phyloP scores from a whole-genome alignment of 1,140 invertebrate species.

The Elymnias hypermnestra region DNA sequence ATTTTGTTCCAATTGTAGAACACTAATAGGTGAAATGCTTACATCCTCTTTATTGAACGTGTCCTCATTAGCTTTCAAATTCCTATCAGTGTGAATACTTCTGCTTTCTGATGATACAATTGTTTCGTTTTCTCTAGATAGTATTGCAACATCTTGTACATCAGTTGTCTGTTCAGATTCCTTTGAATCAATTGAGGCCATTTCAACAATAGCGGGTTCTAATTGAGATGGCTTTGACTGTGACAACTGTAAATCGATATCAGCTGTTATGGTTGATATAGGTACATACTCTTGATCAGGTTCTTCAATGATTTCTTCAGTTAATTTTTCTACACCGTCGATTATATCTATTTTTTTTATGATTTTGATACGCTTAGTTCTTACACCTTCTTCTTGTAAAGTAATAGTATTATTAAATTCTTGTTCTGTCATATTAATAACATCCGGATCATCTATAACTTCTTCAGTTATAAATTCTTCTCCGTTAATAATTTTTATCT shows the following conservation, averaged over 20 bases:
- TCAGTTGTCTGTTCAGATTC: too few species aligned
- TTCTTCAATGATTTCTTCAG: conserved; percentile 82
- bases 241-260: conserved; percentile 5
- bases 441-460: conserved; percentile 87
- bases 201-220: not conserved
- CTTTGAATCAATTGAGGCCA: too few species aligned
- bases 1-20: too few species aligned
- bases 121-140: not conserved
- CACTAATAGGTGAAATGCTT: too few species aligned
- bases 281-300: conserved; percentile 74
- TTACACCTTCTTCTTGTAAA: conserved; percentile 42
- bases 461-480: conserved; percentile 89
- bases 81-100: too few species aligned
- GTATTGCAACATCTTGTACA: not conserved
- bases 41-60: too few species aligned
- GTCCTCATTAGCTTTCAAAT: too few species aligned
- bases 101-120: not conserved
- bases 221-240: conserved; percentile 2
- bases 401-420: conserved; percentile 53
- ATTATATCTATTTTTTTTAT: conserved; percentile 83
- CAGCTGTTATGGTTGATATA: conserved; percentile 9
- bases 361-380: conserved; percentile 80
- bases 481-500: conserved; percentile 86
- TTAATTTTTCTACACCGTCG: conserved; percentile 84
- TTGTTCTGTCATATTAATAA: conserved; percentile 85